Evolutionary conservation across 2,888 invertebrate species (phyloP), one percentile per base, ranked within the genome.

Genomic region (Nephrotoma flavescens): DNA sequence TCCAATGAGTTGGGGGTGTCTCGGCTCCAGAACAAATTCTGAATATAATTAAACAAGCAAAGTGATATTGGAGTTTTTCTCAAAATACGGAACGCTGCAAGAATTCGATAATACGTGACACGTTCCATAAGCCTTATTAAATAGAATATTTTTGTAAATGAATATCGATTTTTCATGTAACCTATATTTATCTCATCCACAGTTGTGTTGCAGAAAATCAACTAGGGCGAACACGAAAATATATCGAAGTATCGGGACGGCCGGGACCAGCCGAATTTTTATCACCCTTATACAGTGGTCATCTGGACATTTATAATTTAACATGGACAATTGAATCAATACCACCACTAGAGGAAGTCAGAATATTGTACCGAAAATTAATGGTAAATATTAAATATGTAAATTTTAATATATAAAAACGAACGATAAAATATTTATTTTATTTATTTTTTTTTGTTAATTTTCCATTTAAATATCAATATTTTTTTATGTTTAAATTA

Each of bases 271-370:
- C 94, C 0, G 92, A 93, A 88, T 93, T 95, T 88, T 92, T 94
- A 87, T 94, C 94, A 87, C 92, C 94, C 0, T 93, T 93, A 0
- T 92, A 93, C 89, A 94, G 94, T 88, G 91, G 93, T 41, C 92
- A 93, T 88, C 92, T 94, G 84, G 93, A 94, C 90, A 93, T 93
- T 87, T 95, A 94, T 90, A 94, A 94, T 89, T 90, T 95, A 86
- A 94, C 94, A 42, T 95, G 95, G 94, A 92, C 92, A 86, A 94
- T 95, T 47, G 94, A 95, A 89, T 94, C 94, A 6, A 94, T 94
- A 88, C 94, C 94, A 86, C 93, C 93, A 2, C 92, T 95, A 45
- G 92, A 93, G 86, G 94, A 95, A 91, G 94, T 94, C 83, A 92
- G 94, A 88, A 92, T 95, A 52, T 91, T 94, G 85, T 95, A 94